Evolutionary conservation across 37 sponge, comb jelly and placozoan species (phyloP).

Genomic region (Ephydatia muelleri): DNA sequence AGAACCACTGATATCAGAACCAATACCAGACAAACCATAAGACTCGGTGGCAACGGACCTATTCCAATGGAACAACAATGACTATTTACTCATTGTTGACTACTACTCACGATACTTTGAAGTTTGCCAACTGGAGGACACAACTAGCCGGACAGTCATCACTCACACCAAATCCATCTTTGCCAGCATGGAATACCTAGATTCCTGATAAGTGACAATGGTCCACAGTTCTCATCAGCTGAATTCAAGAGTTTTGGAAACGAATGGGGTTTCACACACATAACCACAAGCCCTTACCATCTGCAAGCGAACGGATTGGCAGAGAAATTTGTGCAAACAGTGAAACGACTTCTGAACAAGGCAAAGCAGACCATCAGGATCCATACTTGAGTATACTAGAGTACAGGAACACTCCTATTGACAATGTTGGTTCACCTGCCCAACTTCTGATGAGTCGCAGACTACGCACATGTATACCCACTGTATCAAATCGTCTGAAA

Average conservation of each 20-base stretch:
- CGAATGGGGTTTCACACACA: constrained; percentile 47
- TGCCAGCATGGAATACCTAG: constrained; percentile 71
- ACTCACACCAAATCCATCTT: constrained; percentile 22
- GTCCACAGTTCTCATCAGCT: constrained; percentile 59
- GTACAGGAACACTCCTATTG: constrained; percentile 44
- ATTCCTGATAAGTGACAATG: constrained; percentile 64
- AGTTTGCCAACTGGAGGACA: constrained; percentile 22
- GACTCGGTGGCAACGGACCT: constrained; percentile 54
- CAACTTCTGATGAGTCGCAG: constrained; percentile 46
- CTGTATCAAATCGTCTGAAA: not conserved
- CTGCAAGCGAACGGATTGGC: constrained; percentile 72
- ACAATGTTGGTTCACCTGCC: constrained; percentile 37
- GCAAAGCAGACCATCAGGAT: constrained; percentile 8
- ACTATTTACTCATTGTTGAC: constrained; percentile 61
- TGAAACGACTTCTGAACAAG: constrained; percentile 54
- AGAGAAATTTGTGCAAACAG: constrained; percentile 47
- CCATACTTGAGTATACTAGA: constrained; percentile 47
- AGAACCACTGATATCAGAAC: constrained; percentile 26
- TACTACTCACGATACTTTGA: constrained; percentile 69
- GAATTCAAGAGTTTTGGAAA: constrained; percentile 33
- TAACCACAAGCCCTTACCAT: constrained; percentile 57
- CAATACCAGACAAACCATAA: constrained; percentile 52
- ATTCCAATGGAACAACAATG: constrained; percentile 33
- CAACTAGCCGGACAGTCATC: constrained; percentile 44
- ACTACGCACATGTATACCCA: constrained; percentile 44